Conservation (phyloP, 2,888 invertebrate genomes). For the Geophilus truncorum region DNA sequence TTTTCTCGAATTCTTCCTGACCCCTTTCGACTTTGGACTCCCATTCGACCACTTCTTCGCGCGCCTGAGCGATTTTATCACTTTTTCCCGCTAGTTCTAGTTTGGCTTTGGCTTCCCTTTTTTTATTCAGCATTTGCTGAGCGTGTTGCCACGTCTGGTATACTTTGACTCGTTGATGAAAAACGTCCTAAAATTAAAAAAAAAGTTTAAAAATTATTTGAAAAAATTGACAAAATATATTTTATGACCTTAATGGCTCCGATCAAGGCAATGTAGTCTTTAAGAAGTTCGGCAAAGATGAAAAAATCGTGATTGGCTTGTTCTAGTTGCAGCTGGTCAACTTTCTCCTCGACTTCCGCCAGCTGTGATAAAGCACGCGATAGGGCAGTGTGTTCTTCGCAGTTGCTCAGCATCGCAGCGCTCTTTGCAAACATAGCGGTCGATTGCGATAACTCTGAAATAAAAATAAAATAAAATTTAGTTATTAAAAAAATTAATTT, state of each 20-base stretch:
- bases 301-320: constrained; percentile 94
- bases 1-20: constrained; percentile 92
- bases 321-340: constrained; percentile 79
- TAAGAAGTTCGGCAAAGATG: constrained; percentile 86
- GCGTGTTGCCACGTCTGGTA: constrained; percentile 98
- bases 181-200: constrained; percentile 56
- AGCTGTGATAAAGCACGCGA: constrained; percentile 84
- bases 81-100: constrained; percentile 81
- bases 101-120: constrained; percentile 89
- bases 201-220: not conserved
- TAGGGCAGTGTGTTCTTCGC: constrained; percentile 86
- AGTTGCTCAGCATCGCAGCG: constrained; percentile 81
- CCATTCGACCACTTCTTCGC: constrained; percentile 92
- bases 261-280: constrained; percentile 88
- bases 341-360: constrained; percentile 79
- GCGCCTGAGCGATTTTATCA: constrained; percentile 82
- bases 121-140: constrained; percentile 86
- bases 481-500: not conserved
- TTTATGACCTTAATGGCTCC: constrained; percentile 72
- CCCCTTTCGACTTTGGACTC: constrained; percentile 94
- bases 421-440: constrained; percentile 82
- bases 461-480: no score
- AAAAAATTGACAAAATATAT: not conserved
- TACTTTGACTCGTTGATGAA: constrained; percentile 68
- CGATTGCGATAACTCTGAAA: constrained; percentile 64